These are phyloP conservation scores for Deroplatys truncata DNA, from an alignment of 2,888 invertebrate species.

Conservation along the genomic window DNA sequence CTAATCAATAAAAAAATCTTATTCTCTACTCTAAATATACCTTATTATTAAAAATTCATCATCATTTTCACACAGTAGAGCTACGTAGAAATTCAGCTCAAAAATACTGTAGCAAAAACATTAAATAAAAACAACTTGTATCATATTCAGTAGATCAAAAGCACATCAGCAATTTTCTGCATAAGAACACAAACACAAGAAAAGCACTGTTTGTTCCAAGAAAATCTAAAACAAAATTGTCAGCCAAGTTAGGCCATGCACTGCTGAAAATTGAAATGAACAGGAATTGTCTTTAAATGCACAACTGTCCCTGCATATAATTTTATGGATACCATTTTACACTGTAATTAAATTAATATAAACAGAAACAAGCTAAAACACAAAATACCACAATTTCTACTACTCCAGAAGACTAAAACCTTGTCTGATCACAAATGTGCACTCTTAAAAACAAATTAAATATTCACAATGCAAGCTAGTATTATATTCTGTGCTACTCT, in stretches of 20 bases:
- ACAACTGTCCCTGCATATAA: neutral
- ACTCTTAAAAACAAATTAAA: neutral
- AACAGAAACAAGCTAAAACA: neutral
- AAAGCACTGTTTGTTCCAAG: neutral
- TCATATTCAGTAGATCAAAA: neutral
- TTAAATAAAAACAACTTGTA: neutral
- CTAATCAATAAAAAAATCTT: neutral
- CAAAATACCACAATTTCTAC: neutral
- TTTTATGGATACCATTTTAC: neutral
- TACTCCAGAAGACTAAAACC: neutral
- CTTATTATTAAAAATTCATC: neutral
- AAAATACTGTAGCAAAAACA: neutral
- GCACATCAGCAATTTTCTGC: neutral
- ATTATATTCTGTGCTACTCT: constrained; percentile 1
- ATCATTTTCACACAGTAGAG: neutral
- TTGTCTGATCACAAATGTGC: neutral
- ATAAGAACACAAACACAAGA: neutral
- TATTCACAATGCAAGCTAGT: constrained; percentile 7
- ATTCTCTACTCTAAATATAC: neutral
- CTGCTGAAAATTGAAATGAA: neutral
- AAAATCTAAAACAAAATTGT: neutral
- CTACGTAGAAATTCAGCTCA: neutral
- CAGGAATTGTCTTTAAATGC: neutral
- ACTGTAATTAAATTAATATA: neutral
- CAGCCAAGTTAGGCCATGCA: neutral